These are phyloP conservation scores for Macrosteles quadrilineatus DNA, from an alignment of 1,140 invertebrate species.

Conservation along the genomic window DNA sequence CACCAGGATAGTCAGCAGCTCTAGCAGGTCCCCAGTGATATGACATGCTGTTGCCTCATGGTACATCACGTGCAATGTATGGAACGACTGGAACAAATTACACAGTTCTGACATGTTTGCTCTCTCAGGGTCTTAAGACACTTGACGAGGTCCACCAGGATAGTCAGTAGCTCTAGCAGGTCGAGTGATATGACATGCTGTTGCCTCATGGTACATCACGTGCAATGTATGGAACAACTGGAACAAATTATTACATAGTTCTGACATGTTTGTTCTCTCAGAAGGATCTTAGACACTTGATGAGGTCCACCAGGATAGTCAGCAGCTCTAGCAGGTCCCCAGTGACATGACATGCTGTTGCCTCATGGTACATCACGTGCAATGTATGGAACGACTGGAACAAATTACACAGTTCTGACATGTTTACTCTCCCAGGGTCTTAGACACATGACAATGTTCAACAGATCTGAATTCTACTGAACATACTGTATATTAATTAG, in stretches of 20 bases:
- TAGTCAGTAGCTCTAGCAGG: slow-evolving; percentile 77
- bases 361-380: slow-evolving; percentile 93
- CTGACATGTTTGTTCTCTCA: slow-evolving; percentile 66
- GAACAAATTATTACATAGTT: slow-evolving; percentile 57
- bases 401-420: too few relatives aligned
- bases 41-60: slow-evolving; percentile 91
- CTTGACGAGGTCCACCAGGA: slow-evolving; percentile 71
- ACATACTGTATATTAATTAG: too few relatives aligned
- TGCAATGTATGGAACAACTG: slow-evolving; percentile 86
- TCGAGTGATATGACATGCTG: slow-evolving; percentile 85
- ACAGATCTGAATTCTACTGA: slow-evolving; percentile 56
- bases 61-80: slow-evolving; percentile 90
- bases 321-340: slow-evolving; percentile 82
- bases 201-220: slow-evolving; percentile 92
- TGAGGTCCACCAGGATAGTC: slow-evolving; percentile 70
- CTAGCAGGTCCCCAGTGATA: slow-evolving; percentile 78
- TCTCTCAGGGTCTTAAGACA: slow-evolving; percentile 67
- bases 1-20: slow-evolving; percentile 75
- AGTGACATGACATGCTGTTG: slow-evolving; percentile 83
- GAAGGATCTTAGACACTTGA: slow-evolving; percentile 66
- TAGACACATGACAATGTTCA: slow-evolving; percentile 71
- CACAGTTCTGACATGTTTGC: too few relatives aligned
- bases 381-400: slow-evolving; percentile 80
- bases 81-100: slow-evolving; percentile 71
- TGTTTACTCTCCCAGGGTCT: too few relatives aligned